Conservation (phyloP, 2,888 invertebrate genomes). For the Parochlus steinenii region DNA sequence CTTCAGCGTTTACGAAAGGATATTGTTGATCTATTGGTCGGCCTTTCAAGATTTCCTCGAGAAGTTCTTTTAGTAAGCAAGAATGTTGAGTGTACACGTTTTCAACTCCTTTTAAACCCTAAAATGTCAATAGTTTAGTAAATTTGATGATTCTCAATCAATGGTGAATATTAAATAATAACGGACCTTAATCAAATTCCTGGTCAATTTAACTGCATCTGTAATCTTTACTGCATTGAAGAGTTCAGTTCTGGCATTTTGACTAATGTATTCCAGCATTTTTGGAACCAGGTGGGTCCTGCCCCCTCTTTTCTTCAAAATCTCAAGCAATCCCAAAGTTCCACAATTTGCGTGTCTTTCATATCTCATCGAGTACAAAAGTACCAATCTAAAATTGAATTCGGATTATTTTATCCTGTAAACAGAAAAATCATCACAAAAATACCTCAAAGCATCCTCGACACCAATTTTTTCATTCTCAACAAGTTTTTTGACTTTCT, state of each 20-base stretch:
- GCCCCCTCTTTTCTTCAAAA: constrained; percentile 53
- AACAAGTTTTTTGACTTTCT: constrained; percentile 63
- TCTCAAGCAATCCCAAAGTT: constrained; percentile 54
- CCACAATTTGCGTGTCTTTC: constrained; percentile 79
- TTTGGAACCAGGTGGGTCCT: constrained; percentile 44
- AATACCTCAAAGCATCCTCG: constrained; percentile 67
- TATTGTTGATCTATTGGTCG: constrained; percentile 72
- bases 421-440: too few relatives aligned
- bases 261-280: constrained; percentile 71
- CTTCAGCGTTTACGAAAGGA: constrained; percentile 61
- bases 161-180: constrained; percentile 3
- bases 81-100: constrained; percentile 98
- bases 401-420: too few relatives aligned
- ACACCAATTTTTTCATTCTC: constrained; percentile 51
- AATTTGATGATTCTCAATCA: neutral
- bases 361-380: constrained; percentile 86
- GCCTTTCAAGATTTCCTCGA: constrained; percentile 83
- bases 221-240: constrained; percentile 84
- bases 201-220: constrained; percentile 65
- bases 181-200: constrained; percentile 26
- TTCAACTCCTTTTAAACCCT: constrained; percentile 87
- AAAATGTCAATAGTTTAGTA: constrained; percentile 15
- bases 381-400: too few relatives aligned
- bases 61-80: constrained; percentile 73
- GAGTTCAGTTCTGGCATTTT: constrained; percentile 66